A percentile compares a stretch with the other conserved stretches of the same genome.
phyloP scores from a whole-genome alignment of 2,888 invertebrate genomes.

The Drosophila conformis region DNA sequence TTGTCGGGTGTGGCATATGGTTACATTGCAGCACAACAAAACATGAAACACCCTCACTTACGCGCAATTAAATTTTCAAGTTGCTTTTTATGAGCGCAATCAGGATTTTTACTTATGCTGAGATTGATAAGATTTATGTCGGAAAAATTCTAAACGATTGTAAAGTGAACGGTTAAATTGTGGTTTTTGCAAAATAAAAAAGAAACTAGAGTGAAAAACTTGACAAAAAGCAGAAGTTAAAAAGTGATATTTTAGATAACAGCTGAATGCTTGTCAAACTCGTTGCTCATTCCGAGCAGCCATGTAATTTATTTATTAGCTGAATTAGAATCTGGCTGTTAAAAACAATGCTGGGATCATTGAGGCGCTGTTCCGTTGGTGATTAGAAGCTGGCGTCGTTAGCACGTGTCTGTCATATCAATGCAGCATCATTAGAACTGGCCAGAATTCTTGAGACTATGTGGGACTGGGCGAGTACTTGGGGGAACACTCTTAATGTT shows the following conservation, averaged over 20 bases:
- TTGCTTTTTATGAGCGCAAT: conserved; percentile 57
- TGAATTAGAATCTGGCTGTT: background rate
- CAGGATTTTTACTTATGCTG: background rate
- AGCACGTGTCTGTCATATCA: conserved; percentile 69
- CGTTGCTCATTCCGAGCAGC: background rate
- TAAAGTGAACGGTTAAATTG: conserved; percentile 1
- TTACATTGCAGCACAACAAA: conserved; percentile 46
- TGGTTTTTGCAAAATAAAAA: background rate
- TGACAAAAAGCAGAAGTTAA: background rate
- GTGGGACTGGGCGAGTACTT: background rate
- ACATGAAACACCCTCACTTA: conserved; percentile 79
- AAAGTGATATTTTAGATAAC: background rate
- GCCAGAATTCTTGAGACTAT: background rate
- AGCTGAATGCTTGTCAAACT: background rate
- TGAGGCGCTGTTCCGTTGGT: conserved; percentile 51
- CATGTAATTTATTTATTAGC: conserved; percentile 28
- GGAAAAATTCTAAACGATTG: background rate
- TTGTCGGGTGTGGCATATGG: conserved; percentile 71
- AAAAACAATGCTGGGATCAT: conserved; percentile 48
- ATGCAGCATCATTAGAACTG: conserved; percentile 57
- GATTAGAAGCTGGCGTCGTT: conserved; percentile 52
- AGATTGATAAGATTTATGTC: background rate
- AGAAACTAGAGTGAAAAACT: background rate
- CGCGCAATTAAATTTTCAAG: conserved; percentile 81
- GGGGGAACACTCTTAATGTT: conserved; percentile 76